These are phyloP conservation scores for Subacronicta megacephala DNA, from an alignment of 2,888 invertebrate species.

Conservation along the genomic window DNA sequence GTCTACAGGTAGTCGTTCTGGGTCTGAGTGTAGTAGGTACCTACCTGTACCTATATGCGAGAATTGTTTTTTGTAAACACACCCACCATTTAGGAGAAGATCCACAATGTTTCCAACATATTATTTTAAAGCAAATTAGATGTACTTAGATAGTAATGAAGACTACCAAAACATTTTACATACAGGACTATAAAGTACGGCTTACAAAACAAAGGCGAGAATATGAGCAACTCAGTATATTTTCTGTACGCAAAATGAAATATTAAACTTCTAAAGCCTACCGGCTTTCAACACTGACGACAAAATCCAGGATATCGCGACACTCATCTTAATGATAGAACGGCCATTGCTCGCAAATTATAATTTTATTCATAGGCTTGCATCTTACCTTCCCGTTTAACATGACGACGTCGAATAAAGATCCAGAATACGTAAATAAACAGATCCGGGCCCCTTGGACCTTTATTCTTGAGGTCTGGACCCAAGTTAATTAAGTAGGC, in stretches of 20 bases:
- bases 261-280: slow-evolving; percentile 10
- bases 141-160: no score
- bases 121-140: no score
- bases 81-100: no score
- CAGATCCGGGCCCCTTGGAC: slow-evolving; percentile 5
- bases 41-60: no score
- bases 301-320: slow-evolving; percentile 48
- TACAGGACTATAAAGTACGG: no score
- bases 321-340: slow-evolving; percentile 44
- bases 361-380: slow-evolving; percentile 58
- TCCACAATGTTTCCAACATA: no score
- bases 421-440: slow-evolving; percentile 32
- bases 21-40: no score
- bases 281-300: slow-evolving; percentile 20
- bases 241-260: slow-evolving; percentile 8
- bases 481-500: slow-evolving; percentile 20
- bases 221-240: no score
- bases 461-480: slow-evolving; percentile 22
- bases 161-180: no score
- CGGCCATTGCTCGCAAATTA: slow-evolving; percentile 49
- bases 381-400: slow-evolving; percentile 39
- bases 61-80: no score
- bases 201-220: no score
- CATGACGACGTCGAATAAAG: slow-evolving; percentile 40
- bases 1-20: no score